phyloP scores from a whole-genome alignment of 2,797 vertebrate genomes.

The Danio jaintianensis region DNA sequence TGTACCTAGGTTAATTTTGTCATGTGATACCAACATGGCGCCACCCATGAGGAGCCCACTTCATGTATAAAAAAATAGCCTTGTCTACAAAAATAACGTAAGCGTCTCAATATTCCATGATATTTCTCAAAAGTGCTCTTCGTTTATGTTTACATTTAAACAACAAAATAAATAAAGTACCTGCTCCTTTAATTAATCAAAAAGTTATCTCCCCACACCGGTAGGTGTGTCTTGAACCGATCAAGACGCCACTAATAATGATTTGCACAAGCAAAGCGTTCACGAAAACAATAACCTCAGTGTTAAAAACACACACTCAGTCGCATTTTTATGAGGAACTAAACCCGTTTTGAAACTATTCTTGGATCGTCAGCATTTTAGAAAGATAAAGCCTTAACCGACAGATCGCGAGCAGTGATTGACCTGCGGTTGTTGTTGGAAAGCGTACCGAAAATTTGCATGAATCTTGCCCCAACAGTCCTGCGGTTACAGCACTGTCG shows the following conservation, averaged over 20 bases:
- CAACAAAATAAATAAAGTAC: background rate
- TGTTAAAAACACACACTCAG: background rate
- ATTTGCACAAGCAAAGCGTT: slow-evolving; percentile 14
- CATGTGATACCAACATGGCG: slow-evolving; percentile 38
- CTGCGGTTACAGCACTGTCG: slow-evolving; percentile 46
- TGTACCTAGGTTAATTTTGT: background rate
- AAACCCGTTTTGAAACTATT: slow-evolving; percentile 3
- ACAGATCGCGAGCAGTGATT: slow-evolving; percentile 9
- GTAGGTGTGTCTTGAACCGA: slow-evolving; percentile 22
- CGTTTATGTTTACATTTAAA: background rate
- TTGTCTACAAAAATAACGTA: background rate
- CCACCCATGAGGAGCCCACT: background rate
- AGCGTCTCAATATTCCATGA: no score
- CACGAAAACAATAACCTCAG: background rate
- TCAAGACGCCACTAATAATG: slow-evolving; percentile 15
- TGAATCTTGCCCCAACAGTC: slow-evolving; percentile 29
- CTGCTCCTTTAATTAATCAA: background rate
- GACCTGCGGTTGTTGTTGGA: slow-evolving; percentile 29
- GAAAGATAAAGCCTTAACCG: background rate
- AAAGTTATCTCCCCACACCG: background rate
- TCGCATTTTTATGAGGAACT: background rate
- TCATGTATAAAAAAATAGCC: background rate
- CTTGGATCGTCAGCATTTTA: background rate
- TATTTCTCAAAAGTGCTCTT: background rate
- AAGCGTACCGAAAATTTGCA: slow-evolving; percentile 46